Percentiles rank a stretch among this genome's conserved stretches.
Conservation (phyloP, 2,113 vertebrate genomes). For the Amazona guildingii region DNA sequence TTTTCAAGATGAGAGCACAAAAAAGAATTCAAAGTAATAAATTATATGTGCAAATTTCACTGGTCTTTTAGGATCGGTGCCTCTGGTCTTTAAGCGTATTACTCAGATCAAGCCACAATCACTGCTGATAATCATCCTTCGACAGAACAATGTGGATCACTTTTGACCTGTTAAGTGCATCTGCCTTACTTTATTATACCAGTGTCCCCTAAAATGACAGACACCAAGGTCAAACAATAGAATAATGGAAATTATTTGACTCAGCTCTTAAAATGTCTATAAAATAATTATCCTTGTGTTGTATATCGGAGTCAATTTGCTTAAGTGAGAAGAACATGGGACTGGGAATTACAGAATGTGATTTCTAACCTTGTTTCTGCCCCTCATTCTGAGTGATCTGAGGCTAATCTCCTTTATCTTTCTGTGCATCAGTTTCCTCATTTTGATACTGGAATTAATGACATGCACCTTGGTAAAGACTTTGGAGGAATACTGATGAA, state of each 20-base stretch:
- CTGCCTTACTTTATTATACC: background rate
- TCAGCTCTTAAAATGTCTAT: background rate
- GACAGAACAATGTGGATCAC: background rate
- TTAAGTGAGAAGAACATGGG: background rate
- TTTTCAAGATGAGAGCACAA: background rate
- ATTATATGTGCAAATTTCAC: background rate
- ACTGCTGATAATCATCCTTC: background rate
- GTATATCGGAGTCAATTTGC: background rate
- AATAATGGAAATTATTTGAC: background rate
- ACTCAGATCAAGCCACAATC: background rate
- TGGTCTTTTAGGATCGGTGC: background rate
- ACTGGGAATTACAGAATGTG: background rate
- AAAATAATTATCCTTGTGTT: conserved; percentile 27
- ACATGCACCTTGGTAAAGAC: conserved; percentile 9
- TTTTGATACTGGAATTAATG: conserved; percentile 46
- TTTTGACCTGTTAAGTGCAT: background rate
- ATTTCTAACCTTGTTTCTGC: conserved; percentile 12
- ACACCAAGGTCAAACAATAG: background rate
- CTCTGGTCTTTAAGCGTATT: background rate
- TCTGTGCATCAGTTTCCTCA: conserved; percentile 5
- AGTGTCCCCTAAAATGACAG: background rate
- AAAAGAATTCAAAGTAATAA: background rate
- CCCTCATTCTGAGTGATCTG: background rate
- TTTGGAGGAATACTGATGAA: conserved; percentile 46
- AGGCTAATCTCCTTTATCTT: conserved; percentile 35